phyloP scores from a whole-genome alignment of 2,113 vertebrate species.

The Lamprotornis superbus region DNA sequence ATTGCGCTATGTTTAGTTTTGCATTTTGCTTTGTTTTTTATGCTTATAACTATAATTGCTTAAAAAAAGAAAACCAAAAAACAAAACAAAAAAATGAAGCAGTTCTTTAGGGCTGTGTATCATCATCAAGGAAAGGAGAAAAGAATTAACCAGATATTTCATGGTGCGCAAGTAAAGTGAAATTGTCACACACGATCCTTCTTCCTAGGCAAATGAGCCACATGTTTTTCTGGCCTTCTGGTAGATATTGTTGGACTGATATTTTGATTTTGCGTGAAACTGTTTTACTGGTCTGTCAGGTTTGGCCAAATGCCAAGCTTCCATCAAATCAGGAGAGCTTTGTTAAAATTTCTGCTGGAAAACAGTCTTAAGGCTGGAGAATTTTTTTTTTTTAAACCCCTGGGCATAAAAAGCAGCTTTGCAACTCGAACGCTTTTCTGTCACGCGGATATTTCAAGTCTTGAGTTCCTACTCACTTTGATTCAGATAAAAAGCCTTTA shows the following conservation, averaged over 20 bases:
- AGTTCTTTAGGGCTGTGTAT: neutral
- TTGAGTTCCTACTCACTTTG: neutral
- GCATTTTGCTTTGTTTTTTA: neutral
- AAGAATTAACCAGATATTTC: neutral
- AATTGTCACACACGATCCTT: neutral
- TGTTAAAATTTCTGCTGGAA: neutral
- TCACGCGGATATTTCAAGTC: neutral
- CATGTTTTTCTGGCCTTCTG: neutral
- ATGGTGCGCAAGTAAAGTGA: neutral
- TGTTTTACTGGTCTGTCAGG: neutral
- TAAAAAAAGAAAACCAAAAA: neutral
- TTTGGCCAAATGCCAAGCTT: neutral
- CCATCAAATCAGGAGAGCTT: neutral
- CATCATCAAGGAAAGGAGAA: neutral
- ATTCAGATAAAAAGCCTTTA: neutral
- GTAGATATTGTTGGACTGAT: neutral
- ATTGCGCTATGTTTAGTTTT: neutral
- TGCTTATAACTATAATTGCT: neutral
- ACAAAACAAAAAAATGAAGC: neutral
- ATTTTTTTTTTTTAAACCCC: neutral
- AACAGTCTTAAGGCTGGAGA: neutral
- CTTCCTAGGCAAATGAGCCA: neutral
- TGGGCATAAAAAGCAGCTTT: neutral
- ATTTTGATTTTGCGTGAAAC: neutral
- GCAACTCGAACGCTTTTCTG: neutral